A percentile compares a stretch with the other conserved stretches of the same genome.
Conservation (phyloP, 2,888 invertebrate species). For the Drosophila lutescens region DNA sequence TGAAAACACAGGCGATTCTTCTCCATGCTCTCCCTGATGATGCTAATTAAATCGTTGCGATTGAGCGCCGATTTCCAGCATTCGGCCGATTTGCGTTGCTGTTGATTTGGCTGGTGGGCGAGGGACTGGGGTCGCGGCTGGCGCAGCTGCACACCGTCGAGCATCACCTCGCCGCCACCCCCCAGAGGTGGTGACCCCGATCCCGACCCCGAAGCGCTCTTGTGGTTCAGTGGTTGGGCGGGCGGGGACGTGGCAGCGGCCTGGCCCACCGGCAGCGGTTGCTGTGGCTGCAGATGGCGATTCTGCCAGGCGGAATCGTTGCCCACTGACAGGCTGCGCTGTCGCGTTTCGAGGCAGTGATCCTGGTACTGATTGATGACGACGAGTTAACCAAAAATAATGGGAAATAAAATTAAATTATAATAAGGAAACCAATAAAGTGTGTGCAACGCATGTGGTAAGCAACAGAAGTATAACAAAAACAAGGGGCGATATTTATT, state of each 20-base stretch:
- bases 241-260: constrained; percentile 12
- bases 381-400: constrained; percentile 65
- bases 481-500: constrained; percentile 17
- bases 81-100: constrained; percentile 83
- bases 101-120: constrained; percentile 53
- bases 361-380: constrained; percentile 81
- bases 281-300: constrained; percentile 71
- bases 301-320: constrained; percentile 83
- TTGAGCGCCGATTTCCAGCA: constrained; percentile 90
- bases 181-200: constrained; percentile 69
- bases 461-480: constrained; percentile 43
- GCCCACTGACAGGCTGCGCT: constrained; percentile 84
- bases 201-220: constrained; percentile 64
- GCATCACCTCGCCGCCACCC: constrained; percentile 66
- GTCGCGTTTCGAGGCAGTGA: constrained; percentile 82
- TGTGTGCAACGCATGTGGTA: neutral
- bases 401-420: constrained; percentile 54
- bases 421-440: constrained; percentile 30
- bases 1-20: constrained; percentile 94
- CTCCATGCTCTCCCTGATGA: constrained; percentile 96
- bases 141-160: constrained; percentile 81
- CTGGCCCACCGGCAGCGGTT: constrained; percentile 35
- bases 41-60: constrained; percentile 92
- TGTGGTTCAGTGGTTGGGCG: constrained; percentile 47
- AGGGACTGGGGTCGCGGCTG: constrained; percentile 71